Percentiles rank a stretch among this genome's conserved stretches.
Conservation (phyloP, 1,140 invertebrate genomes). For the Acromyrmex echinatior region DNA sequence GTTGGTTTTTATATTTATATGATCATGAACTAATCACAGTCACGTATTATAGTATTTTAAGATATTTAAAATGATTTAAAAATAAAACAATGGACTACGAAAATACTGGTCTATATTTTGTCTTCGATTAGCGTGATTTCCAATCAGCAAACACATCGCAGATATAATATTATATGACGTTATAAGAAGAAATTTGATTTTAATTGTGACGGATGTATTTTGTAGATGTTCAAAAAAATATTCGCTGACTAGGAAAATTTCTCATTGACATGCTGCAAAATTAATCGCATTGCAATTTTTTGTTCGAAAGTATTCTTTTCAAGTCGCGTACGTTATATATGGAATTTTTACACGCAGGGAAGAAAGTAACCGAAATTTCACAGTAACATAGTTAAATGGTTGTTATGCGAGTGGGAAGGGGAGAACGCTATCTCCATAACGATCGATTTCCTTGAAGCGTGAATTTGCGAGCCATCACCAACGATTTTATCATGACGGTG, state of each 20-base stretch:
- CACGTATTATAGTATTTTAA: too few relatives aligned
- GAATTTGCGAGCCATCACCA: slow-evolving; percentile 43
- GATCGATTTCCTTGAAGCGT: slow-evolving; percentile 56
- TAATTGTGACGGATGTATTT: not conserved
- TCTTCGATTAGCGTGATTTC: not conserved
- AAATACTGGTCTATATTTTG: not conserved
- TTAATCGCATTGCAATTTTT: slow-evolving; percentile 1
- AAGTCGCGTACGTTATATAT: not conserved
- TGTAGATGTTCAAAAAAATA: not conserved
- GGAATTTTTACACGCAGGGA: not conserved
- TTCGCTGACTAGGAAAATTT: slow-evolving; percentile 4
- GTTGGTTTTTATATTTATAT: too few relatives aligned
- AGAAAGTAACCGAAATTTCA: slow-evolving; percentile 29
- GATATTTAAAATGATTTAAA: too few relatives aligned
- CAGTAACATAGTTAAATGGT: slow-evolving; percentile 48
- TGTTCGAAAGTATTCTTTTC: not conserved
- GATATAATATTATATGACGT: slow-evolving; percentile 11
- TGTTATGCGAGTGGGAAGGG: not conserved
- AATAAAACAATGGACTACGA: too few relatives aligned
- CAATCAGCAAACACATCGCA: too few relatives aligned
- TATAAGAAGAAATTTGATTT: slow-evolving; percentile 7
- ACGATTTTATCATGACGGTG: slow-evolving; percentile 27
- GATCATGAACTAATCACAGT: too few relatives aligned
- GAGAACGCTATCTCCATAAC: slow-evolving; percentile 44
- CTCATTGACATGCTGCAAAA: not conserved